These are phyloP conservation scores for Corbicula japonica DNA, from an alignment of 2,888 invertebrate species.

Conservation along the genomic window DNA sequence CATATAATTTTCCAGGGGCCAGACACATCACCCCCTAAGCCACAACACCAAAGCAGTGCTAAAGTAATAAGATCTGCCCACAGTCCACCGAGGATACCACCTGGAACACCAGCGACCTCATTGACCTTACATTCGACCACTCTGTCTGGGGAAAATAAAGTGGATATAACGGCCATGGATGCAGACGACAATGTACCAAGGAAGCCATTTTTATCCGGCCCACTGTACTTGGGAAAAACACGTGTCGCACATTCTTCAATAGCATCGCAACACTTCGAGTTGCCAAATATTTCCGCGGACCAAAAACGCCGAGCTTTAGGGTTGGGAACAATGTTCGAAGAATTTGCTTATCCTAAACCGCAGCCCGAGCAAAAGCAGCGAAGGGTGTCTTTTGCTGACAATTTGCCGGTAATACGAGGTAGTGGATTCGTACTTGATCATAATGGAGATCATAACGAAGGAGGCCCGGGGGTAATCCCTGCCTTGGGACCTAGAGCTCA, in stretches of 20 bases:
- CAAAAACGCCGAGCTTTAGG: conserved; percentile 66
- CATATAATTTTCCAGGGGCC: conserved; percentile 53
- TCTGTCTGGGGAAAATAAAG: conserved; percentile 11
- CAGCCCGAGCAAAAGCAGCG: conserved; percentile 49
- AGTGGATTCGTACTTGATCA: conserved; percentile 57
- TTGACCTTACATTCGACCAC: neutral
- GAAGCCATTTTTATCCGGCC: conserved; percentile 61
- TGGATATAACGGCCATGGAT: conserved; percentile 22
- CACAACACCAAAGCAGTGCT: conserved; percentile 3
- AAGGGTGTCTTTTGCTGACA: conserved; percentile 67
- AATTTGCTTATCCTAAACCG: conserved; percentile 50
- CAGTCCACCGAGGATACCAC: conserved; percentile 65
- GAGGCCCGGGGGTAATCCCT: conserved; percentile 5
- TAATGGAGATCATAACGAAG: conserved; percentile 28
- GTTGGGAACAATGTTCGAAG: conserved; percentile 52
- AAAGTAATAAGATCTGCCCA: conserved; percentile 21
- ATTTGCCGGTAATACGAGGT: conserved; percentile 65
- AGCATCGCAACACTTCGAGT: conserved; percentile 58
- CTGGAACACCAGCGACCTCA: conserved; percentile 57
- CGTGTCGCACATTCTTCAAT: conserved; percentile 29
- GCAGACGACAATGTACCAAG: conserved; percentile 57
- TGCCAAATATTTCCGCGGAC: conserved; percentile 67
- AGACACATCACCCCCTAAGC: conserved; percentile 10
- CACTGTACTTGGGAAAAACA: conserved; percentile 50
- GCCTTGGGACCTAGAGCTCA: conserved; percentile 52